phyloP scores from a whole-genome alignment of 2,888 invertebrate genomes.

The Metopia argyrocephala region DNA sequence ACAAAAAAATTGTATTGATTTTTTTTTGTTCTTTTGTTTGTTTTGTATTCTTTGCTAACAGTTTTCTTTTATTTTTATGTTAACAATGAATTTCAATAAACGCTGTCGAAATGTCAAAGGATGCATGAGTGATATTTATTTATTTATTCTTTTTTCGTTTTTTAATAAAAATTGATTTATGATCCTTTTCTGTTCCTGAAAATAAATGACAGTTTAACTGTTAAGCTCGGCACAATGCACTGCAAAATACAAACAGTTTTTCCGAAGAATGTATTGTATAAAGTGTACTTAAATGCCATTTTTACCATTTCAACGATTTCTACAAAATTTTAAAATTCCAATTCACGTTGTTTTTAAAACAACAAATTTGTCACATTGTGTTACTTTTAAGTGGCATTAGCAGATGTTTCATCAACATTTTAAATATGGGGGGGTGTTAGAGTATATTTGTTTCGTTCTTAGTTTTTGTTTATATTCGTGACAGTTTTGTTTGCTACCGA shows the following conservation, averaged over 20 bases:
- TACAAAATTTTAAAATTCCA: background rate
- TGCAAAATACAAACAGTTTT: background rate
- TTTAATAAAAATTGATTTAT: conserved; percentile 57
- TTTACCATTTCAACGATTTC: too few relatives aligned
- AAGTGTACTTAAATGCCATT: too few relatives aligned
- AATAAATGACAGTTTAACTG: conserved; percentile 5
- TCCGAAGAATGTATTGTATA: too few relatives aligned
- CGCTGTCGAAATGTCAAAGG: conserved; percentile 40
- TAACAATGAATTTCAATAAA: conserved; percentile 61
- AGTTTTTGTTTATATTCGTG: background rate
- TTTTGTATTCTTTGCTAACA: background rate
- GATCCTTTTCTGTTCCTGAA: conserved; percentile 4
- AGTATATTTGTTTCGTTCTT: background rate
- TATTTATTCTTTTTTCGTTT: background rate
- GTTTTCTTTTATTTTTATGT: conserved; percentile 27
- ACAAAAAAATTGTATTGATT: background rate
- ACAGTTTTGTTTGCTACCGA: background rate
- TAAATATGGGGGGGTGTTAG: background rate
- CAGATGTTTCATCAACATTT: conserved; percentile 8
- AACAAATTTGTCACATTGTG: background rate
- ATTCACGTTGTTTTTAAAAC: background rate
- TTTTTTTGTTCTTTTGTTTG: background rate
- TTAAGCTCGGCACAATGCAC: background rate
- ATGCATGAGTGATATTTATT: conserved; percentile 48
- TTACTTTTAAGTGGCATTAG: background rate